These are phyloP conservation scores for Enteromius thamalakanensis DNA, from an alignment of 2,797 vertebrate species.

Conservation along the genomic window DNA sequence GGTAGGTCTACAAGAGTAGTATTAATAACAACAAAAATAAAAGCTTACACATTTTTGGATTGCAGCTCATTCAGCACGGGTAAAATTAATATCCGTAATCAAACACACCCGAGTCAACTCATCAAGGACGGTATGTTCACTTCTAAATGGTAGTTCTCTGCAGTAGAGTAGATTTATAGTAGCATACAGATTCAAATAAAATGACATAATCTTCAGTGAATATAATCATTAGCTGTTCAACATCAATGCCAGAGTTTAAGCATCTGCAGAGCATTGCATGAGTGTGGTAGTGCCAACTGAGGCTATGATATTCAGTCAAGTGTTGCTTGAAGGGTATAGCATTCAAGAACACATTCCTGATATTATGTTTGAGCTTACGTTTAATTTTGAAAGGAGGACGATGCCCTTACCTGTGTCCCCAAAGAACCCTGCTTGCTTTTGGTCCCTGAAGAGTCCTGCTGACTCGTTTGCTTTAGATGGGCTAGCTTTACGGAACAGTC, in stretches of 20 bases:
- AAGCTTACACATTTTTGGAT: neutral
- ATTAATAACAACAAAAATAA: neutral
- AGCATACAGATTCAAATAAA: neutral
- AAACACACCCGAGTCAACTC: neutral
- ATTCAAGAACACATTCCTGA: neutral
- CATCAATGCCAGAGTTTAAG: neutral
- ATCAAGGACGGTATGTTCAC: neutral
- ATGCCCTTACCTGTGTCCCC: conserved; percentile 53
- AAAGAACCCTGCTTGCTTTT: conserved; percentile 42
- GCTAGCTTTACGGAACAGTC: conserved; percentile 77
- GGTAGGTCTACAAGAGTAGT: neutral
- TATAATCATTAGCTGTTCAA: conserved; percentile 7
- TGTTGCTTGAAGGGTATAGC: neutral
- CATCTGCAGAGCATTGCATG: neutral
- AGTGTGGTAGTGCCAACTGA: neutral
- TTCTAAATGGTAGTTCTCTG: neutral
- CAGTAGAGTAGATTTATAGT: neutral
- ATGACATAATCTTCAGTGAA: neutral
- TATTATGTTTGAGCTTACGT: neutral
- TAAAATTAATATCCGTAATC: neutral
- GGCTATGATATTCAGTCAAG: neutral
- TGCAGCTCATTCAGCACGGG: neutral
- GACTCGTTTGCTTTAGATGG: conserved; percentile 68
- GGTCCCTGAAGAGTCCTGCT: conserved; percentile 52
- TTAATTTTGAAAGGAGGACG: neutral